phyloP scores from a whole-genome alignment of 2,113 vertebrate species.

The Calonectris borealis region DNA sequence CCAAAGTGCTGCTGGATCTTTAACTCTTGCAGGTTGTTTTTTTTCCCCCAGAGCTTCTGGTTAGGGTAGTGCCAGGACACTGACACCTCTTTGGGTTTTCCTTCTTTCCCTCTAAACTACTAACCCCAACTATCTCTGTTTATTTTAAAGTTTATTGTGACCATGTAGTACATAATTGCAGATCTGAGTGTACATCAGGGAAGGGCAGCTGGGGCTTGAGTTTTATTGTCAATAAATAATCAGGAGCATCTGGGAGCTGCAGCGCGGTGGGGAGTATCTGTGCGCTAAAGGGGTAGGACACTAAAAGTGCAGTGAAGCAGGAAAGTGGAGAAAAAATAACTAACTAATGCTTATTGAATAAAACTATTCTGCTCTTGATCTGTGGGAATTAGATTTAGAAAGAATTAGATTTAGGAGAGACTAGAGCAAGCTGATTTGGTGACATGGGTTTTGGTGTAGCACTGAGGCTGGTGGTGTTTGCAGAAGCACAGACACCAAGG shows the following conservation, averaged over 20 bases:
- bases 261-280: neutral
- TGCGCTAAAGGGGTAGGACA: neutral
- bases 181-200: neutral
- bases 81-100: neutral
- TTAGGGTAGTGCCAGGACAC: neutral
- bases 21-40: neutral
- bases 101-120: neutral
- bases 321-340: neutral
- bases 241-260: neutral
- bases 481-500: slow-evolving; percentile 18
- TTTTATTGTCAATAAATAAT: neutral
- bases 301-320: neutral
- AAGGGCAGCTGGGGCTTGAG: neutral
- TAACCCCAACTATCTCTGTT: neutral
- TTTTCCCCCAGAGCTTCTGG: neutral
- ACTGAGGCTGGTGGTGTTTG: neutral
- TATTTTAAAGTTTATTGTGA: neutral
- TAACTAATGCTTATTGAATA: slow-evolving; percentile 40
- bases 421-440: neutral
- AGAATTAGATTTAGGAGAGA: neutral
- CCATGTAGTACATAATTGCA: neutral
- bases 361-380: slow-evolving; percentile 1
- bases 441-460: neutral
- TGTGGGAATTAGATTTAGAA: slow-evolving; percentile 32
- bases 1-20: neutral